These are phyloP conservation scores for Hipposideros larvatus DNA, from an alignment of 2,797 vertebrate species.

Conservation along the genomic window DNA sequence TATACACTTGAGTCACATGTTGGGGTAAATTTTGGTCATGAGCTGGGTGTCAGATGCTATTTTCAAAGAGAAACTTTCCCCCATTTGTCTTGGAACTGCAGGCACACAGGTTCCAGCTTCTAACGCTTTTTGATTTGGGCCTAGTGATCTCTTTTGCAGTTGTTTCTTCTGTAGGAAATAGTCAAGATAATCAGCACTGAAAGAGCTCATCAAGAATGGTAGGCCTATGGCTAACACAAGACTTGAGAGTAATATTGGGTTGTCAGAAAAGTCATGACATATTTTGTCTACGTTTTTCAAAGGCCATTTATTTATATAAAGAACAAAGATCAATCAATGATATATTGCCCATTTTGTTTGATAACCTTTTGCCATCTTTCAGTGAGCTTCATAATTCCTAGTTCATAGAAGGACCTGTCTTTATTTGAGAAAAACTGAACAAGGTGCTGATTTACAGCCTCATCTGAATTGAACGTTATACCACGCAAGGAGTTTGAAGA, in stretches of 20 bases:
- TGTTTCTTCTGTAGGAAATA: background rate
- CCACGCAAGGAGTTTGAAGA: no score
- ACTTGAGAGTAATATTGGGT: background rate
- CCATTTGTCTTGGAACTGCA: background rate
- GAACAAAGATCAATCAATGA: no score
- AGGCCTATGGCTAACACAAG: background rate
- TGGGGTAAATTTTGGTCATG: background rate
- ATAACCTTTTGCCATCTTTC: no score
- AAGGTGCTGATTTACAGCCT: no score
- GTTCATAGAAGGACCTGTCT: no score
- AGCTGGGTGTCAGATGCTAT: background rate
- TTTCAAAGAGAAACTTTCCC: background rate
- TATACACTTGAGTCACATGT: background rate
- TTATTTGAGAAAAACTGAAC: no score
- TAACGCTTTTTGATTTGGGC: background rate
- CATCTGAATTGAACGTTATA: no score
- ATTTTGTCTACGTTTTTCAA: no score
- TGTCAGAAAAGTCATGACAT: no score
- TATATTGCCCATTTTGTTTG: no score
- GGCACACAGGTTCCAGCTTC: background rate
- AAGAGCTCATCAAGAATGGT: background rate
- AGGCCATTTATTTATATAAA: no score
- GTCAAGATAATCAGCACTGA: conserved; percentile 27
- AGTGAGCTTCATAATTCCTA: no score
- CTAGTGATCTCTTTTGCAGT: conserved; percentile 10